These are phyloP conservation scores for Peromyscus leucopus DNA, from an alignment of 2,113 vertebrate genomes.

Conservation along the genomic window DNA sequence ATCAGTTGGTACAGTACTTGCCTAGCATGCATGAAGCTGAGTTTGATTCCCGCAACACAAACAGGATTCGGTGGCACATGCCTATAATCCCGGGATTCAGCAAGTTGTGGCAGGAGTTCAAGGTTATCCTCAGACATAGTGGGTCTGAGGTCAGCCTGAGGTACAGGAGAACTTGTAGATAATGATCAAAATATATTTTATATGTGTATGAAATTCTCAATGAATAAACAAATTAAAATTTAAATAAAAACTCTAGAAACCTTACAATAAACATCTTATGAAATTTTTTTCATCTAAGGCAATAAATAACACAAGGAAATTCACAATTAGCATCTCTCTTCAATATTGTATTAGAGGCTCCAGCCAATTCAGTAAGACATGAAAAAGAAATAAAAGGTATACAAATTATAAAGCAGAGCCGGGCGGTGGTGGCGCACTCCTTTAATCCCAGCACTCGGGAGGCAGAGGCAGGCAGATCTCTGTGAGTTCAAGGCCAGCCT, in stretches of 20 bases:
- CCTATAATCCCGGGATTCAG: background rate
- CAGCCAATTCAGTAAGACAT: background rate
- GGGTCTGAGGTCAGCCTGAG: background rate
- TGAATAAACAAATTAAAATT: background rate
- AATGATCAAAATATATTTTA: background rate
- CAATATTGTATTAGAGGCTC: background rate
- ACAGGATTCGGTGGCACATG: background rate
- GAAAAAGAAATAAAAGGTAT: background rate
- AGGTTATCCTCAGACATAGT: background rate
- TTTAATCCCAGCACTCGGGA: no score
- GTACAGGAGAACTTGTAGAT: background rate
- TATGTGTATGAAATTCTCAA: background rate
- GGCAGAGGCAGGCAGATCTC: no score
- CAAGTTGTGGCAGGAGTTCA: background rate
- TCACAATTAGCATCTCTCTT: background rate
- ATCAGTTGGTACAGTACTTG: background rate
- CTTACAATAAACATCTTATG: background rate
- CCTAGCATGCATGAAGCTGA: background rate
- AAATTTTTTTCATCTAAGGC: background rate
- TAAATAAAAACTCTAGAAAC: background rate
- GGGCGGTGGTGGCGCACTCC: no score
- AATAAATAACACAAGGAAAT: background rate
- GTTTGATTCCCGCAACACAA: background rate
- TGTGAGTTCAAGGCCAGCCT: no score
- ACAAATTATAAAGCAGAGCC: background rate